Evolutionary conservation across 1,140 invertebrate genomes (phyloP), one percentile per base, ranked within the genome.

Genomic region (Conopomorpha cramerella): DNA sequence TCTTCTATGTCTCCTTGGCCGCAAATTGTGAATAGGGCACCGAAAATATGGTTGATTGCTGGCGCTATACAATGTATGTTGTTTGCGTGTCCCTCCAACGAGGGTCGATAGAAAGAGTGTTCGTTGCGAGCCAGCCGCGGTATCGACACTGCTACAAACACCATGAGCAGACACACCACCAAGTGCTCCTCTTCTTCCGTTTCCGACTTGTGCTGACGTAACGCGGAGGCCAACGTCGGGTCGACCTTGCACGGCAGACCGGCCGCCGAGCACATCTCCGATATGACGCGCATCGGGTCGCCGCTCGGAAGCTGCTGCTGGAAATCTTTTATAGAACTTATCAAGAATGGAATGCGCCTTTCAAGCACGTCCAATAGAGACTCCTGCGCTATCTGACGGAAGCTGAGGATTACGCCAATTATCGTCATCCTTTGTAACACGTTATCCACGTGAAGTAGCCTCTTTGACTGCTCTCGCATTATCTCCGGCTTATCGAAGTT

Each of bases 1-100:
- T 97, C 95, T 59, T 97, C 95, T 48, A 97, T 95, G 65, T 99
- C 98, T 14, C 90, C 92, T 55, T 92, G 88, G 2, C 91, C 93
- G 65, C 95, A 95, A 37, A 98, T 91, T 1, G 93, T 95, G 57
- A 99, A 99, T 13, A 99, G 66, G 1, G 96, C 96, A 13, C 92
- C 95, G 59, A 98, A 97, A 38, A 99, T 92, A 51, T 95, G 91
- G 64, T 99, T 99, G 26, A 99, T 91, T 0, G 96, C 96, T 16
- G 92, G 84, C 1, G 95, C 92, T 79, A 99, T 89, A 55, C 96
- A 99, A 64, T 99, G 97, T 43, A 95, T 96, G 67, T 99, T 99
- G 76, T 99, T 99, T 1, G 91, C 86, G 67, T 98, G 95, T 0
- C 93, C 95, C 80, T 97, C 93, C 11, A 98, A 80, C 1, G 92